Evolutionary conservation across 35 echinoderm and acorn worm genomes (phyloP).

Genomic region (Apostichopus japonicus): DNA sequence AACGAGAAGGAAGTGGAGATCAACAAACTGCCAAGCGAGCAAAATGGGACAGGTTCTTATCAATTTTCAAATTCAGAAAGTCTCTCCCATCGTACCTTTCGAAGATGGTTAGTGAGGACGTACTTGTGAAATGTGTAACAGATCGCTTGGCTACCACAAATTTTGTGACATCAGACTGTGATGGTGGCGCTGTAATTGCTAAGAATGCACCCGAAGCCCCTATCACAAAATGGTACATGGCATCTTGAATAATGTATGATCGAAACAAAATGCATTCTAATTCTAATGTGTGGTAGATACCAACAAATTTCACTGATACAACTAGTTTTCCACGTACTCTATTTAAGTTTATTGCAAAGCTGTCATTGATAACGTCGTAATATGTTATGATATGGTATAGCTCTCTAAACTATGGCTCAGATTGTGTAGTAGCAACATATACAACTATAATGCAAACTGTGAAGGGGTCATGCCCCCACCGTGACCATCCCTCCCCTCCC

Average conservation of each 20-base stretch:
- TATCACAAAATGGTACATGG: slow-evolving; percentile 37
- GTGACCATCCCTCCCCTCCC: too few relatives aligned
- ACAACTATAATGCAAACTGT: too few relatives aligned
- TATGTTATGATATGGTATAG: too few relatives aligned
- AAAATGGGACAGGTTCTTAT: slow-evolving; percentile 35
- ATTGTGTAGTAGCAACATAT: too few relatives aligned
- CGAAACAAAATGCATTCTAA: too few relatives aligned
- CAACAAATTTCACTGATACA: too few relatives aligned
- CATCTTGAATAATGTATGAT: not conserved
- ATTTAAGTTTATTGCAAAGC: too few relatives aligned
- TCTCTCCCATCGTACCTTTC: slow-evolving; percentile 13
- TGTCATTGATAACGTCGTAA: too few relatives aligned
- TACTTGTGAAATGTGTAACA: slow-evolving; percentile 11
- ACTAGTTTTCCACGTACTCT: too few relatives aligned
- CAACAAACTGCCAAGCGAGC: not conserved
- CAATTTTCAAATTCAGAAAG: slow-evolving; percentile 20
- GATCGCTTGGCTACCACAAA: not conserved
- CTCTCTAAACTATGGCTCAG: too few relatives aligned
- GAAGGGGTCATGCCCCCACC: too few relatives aligned
- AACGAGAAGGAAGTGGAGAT: not conserved
- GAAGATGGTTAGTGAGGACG: slow-evolving; percentile 12
- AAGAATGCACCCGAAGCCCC: not conserved
- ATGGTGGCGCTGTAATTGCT: not conserved
- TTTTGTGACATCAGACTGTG: not conserved
- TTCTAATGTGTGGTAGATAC: too few relatives aligned